Percentiles rank a stretch among this genome's conserved stretches.
phyloP scores from a whole-genome alignment of 2,888 invertebrate genomes.

The Congeria kusceri region DNA sequence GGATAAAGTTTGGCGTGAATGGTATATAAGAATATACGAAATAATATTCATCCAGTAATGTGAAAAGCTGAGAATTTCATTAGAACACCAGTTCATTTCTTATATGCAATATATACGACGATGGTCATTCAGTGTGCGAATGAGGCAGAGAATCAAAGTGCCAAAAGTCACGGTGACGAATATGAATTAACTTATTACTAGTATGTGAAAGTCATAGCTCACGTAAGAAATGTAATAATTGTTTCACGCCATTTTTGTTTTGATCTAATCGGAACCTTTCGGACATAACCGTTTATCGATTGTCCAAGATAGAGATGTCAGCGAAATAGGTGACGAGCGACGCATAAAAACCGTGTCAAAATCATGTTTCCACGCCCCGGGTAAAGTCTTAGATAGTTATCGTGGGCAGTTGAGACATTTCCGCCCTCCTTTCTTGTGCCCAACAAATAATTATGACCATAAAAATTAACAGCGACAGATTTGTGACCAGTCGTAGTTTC shows the following conservation, averaged over 20 bases:
- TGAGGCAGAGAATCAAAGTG: too few species aligned
- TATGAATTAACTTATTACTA: too few species aligned
- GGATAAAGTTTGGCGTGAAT: too few species aligned
- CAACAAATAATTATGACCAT: constrained; percentile 47
- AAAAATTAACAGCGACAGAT: constrained; percentile 19
- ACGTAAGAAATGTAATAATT: constrained; percentile 12
- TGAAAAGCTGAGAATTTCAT: too few species aligned
- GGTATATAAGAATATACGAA: too few species aligned
- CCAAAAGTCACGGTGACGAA: too few species aligned
- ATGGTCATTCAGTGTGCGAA: too few species aligned
- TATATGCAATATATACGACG: too few species aligned
- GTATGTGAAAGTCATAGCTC: too few species aligned
- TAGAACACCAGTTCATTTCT: too few species aligned
- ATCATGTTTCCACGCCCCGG: constrained; percentile 11
- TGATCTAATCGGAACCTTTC: constrained; percentile 19
- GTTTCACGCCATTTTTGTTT: constrained; percentile 31
- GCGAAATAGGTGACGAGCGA: constrained; percentile 23
- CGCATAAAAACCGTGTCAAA: constrained; percentile 45
- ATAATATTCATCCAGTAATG: too few species aligned
- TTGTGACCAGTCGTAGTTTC: background rate
- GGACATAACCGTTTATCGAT: constrained; percentile 20
- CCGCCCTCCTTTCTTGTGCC: constrained; percentile 45
- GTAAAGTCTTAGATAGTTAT: constrained; percentile 9
- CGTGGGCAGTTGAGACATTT: constrained; percentile 10
- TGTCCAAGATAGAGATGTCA: constrained; percentile 46